These are phyloP conservation scores for Lamprotornis superbus DNA, from an alignment of 2,113 vertebrate genomes.

Conservation along the genomic window DNA sequence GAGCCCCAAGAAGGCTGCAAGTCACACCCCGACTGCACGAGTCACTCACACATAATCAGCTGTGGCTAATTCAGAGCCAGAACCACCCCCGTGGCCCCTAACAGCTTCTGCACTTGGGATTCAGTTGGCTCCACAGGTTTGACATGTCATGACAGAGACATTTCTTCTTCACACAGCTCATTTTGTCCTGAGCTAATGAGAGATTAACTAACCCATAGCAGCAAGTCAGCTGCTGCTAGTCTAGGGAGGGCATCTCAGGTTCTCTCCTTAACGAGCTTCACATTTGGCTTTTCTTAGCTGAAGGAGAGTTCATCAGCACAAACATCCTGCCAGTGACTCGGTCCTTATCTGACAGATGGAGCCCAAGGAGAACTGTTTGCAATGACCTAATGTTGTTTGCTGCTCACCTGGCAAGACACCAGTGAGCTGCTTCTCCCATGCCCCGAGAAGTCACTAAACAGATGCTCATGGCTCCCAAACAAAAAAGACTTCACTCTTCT, in stretches of 20 bases:
- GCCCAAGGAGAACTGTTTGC: conserved; percentile 41
- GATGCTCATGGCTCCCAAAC: not conserved
- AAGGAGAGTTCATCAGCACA: conserved; percentile 25
- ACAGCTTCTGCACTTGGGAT: not conserved
- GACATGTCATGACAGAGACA: not conserved
- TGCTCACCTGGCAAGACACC: conserved; percentile 27
- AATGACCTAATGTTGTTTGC: conserved; percentile 43
- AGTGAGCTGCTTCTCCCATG: not conserved
- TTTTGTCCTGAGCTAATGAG: conserved; percentile 26
- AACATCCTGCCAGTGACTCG: conserved; percentile 32
- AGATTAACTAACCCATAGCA: not conserved
- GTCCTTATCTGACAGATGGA: conserved; percentile 59
- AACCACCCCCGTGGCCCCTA: not conserved
- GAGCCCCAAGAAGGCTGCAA: not conserved
- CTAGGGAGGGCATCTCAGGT: not conserved
- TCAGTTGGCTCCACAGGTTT: conserved; percentile 11
- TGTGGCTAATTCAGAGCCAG: not conserved
- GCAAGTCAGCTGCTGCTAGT: not conserved
- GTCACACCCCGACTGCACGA: not conserved
- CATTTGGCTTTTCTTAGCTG: conserved; percentile 38
- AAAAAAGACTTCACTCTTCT: not conserved
- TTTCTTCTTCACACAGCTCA: not conserved
- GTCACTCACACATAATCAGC: not conserved
- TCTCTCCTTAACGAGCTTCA: not conserved
- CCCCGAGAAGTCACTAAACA: not conserved